Base-by-base conservation (phyloP, 1,140 invertebrate genomes). In the Heliconius eleuchia region DNA sequence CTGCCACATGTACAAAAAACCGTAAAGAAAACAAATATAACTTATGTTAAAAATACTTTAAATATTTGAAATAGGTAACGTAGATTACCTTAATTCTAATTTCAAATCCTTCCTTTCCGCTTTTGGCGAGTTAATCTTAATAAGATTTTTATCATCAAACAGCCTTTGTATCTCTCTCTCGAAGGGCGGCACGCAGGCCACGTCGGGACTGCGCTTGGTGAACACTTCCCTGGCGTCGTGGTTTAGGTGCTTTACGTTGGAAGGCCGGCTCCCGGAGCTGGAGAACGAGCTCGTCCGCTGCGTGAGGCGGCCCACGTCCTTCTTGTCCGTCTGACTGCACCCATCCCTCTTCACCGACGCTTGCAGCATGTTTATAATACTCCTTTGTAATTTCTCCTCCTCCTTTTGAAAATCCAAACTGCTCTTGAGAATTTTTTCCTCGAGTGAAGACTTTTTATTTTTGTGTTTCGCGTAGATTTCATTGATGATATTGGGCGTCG, bases 131-230 rank as follows among this genome's bases (percentile, higher is more conserved):
- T 95, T 96, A 82, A 94, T 95, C 85, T 95, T 95, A 42, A 96
- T 92, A 46, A 96, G 88, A 90, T 96, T 96, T 87, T 96, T 96
- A 85, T 97, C 96, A 85, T 97, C 97, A 71, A 97, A 92, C 79
- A 97, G 94, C 89, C 96, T 96, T 91, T 97, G 96, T 80, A 97
- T 96, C 87, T 97, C 96, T 85, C 96, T 95, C 91, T 97, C 96
- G 85, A 97, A 97, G 8, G 96, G 96, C 66, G 95, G 96, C 70
- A 95, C 92, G 83, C 94, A 95, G 2, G 94, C 94, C 50, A 95
- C 91, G 83, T 95, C 94, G 3, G 94, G 94, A 85, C 94, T 95
- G 19, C 94, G 85, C 74, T 95, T 95, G 9, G 93, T 92, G 80
- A 93, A 95, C 42, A 87, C 89, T 78, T 95, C 94, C 60, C 95